Evolutionary conservation across 2,888 invertebrate species (phyloP).

Genomic region (Cryptosula pallasiana): DNA sequence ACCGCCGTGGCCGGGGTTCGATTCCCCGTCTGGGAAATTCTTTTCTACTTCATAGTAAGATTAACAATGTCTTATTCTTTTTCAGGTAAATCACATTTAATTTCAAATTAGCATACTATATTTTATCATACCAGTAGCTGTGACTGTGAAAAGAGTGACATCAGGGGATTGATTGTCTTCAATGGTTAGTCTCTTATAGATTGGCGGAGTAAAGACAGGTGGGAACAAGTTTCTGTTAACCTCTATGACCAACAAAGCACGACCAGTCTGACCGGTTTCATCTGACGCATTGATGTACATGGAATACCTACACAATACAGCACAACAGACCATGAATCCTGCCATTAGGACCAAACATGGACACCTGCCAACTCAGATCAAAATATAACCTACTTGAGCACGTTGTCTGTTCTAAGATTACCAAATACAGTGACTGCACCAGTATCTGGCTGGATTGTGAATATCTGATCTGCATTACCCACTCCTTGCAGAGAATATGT

Average conservation of each 20-base stretch:
- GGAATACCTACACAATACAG: background rate
- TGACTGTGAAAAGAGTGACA: background rate
- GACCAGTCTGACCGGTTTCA: background rate
- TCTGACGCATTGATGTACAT: conserved; percentile 7
- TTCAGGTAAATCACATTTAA: too few species aligned
- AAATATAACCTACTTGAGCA: background rate
- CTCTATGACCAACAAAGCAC: background rate
- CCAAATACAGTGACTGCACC: background rate
- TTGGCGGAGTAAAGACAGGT: background rate
- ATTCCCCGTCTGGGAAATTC: conserved; percentile 9
- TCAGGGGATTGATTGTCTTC: background rate
- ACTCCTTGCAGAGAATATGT: conserved; percentile 8
- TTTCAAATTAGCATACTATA: too few species aligned
- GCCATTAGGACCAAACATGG: too few species aligned
- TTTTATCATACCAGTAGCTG: conserved; percentile 10
- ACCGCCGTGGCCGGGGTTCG: too few species aligned
- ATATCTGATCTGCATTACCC: background rate
- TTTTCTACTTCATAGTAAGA: too few species aligned
- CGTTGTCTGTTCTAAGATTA: background rate
- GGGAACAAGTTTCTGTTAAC: conserved; percentile 13
- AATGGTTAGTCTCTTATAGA: background rate
- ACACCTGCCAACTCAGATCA: too few species aligned
- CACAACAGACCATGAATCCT: too few species aligned
- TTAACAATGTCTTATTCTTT: too few species aligned
- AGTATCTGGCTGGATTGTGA: background rate